Evolutionary conservation across 1,140 invertebrate genomes (phyloP).

Genomic region (Sycophila sp.): DNA sequence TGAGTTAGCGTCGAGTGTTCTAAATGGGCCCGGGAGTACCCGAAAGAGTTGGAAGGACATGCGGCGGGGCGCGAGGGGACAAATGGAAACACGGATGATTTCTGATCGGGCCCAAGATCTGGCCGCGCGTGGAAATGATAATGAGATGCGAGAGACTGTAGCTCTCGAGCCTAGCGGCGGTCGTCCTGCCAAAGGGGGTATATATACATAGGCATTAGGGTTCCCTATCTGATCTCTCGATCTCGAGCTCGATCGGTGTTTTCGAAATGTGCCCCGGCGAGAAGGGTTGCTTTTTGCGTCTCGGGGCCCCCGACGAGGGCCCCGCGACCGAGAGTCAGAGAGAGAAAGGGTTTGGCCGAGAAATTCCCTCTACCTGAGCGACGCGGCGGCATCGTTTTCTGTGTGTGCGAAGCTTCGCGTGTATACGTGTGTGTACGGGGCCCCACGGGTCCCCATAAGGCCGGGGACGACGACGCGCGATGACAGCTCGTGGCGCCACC

Average conservation of each 20-base stretch:
- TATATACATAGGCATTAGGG: slow-evolving; percentile 3
- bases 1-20: not conserved
- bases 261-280: not conserved
- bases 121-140: slow-evolving; percentile 19
- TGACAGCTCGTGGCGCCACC: slow-evolving; percentile 66
- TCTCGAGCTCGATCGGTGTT: slow-evolving; percentile 7
- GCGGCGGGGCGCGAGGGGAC: slow-evolving; percentile 20
- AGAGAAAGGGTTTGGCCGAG: not conserved
- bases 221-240: slow-evolving; percentile 11
- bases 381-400: slow-evolving; percentile 14
- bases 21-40: not conserved
- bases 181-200: not conserved
- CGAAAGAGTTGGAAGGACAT: not conserved
- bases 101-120: not conserved
- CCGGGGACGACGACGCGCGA: slow-evolving; percentile 55
- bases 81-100: slow-evolving; percentile 33
- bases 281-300: slow-evolving; percentile 34
- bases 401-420: not conserved
- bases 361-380: slow-evolving; percentile 30
- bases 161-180: too few relatives aligned
- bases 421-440: not conserved
- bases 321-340: not conserved
- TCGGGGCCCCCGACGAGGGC: slow-evolving; percentile 14
- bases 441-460: slow-evolving; percentile 17
- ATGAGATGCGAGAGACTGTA: slow-evolving; percentile 8